Evolutionary conservation across 2,888 invertebrate genomes (phyloP).

Genomic region (Penaeus monodon): DNA sequence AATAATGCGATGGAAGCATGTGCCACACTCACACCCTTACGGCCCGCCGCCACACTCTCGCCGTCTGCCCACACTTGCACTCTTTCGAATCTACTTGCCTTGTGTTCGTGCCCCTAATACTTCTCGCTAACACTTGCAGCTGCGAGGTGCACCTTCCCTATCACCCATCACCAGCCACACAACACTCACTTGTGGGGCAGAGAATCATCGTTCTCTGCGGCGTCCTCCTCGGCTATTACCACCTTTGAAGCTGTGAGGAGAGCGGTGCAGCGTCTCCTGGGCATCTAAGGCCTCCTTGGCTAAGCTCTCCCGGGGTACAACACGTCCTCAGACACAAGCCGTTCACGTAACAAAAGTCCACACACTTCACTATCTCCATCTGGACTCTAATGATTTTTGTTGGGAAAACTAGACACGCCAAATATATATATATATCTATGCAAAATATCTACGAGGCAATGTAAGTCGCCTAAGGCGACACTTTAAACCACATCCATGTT

Average conservation of each 20-base stretch:
- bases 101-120: too few species aligned
- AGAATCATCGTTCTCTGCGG: conserved; percentile 36
- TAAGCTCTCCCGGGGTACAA: background rate
- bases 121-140: too few species aligned
- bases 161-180: background rate
- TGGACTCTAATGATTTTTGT: conserved; percentile 7
- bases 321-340: background rate
- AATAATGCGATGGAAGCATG: too few species aligned
- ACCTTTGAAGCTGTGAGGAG: conserved; percentile 9
- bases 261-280: background rate
- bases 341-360: background rate
- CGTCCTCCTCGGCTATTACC: background rate
- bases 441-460: too few species aligned
- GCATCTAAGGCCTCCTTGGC: conserved; percentile 6
- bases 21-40: too few species aligned
- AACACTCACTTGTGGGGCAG: conserved; percentile 38
- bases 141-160: background rate
- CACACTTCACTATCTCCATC: conserved; percentile 21
- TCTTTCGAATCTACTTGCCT: too few species aligned
- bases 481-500: too few species aligned
- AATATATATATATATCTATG: too few species aligned
- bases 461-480: too few species aligned
- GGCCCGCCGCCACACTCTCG: too few species aligned
- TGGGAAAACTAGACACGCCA: too few species aligned
- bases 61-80: too few species aligned